These are phyloP conservation scores for Hemistola chrysoprasaria DNA, from an alignment of 2,888 invertebrate genomes.

Conservation along the genomic window DNA sequence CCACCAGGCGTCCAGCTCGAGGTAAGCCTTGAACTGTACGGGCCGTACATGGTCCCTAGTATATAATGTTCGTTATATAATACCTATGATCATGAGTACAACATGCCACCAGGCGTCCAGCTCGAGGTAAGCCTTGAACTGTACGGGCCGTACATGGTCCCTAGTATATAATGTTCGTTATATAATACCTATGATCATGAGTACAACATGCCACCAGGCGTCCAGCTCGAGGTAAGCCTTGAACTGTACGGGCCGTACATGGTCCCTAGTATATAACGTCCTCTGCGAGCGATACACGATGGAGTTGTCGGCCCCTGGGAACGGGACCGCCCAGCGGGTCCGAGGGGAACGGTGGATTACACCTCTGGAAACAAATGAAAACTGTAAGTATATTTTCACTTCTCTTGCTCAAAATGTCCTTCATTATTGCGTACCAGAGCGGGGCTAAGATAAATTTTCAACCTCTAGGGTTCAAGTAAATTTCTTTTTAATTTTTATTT, in stretches of 20 bases:
- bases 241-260: slow-evolving; percentile 88
- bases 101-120: slow-evolving; percentile 79
- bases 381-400: too few relatives aligned
- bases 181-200: slow-evolving; percentile 22
- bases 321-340: slow-evolving; percentile 86
- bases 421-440: too few relatives aligned
- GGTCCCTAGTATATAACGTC: slow-evolving; percentile 82
- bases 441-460: too few relatives aligned
- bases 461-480: too few relatives aligned
- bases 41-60: too few relatives aligned
- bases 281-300: slow-evolving; percentile 92
- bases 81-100: not conserved
- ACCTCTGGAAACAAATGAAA: slow-evolving; percentile 50
- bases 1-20: slow-evolving; percentile 69
- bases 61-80: too few relatives aligned
- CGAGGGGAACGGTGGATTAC: slow-evolving; percentile 70
- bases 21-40: too few relatives aligned
- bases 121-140: too few relatives aligned
- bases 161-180: too few relatives aligned
- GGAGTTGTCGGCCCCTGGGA: slow-evolving; percentile 92
- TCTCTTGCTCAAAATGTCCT: too few relatives aligned
- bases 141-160: too few relatives aligned
- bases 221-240: slow-evolving; percentile 86
- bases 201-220: slow-evolving; percentile 75
- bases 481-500: too few relatives aligned